A percentile compares a stretch with the other conserved stretches of the same genome.
These are phyloP conservation scores for Fringilla coelebs DNA, from an alignment of 2,797 vertebrate species.

Conservation along the genomic window DNA sequence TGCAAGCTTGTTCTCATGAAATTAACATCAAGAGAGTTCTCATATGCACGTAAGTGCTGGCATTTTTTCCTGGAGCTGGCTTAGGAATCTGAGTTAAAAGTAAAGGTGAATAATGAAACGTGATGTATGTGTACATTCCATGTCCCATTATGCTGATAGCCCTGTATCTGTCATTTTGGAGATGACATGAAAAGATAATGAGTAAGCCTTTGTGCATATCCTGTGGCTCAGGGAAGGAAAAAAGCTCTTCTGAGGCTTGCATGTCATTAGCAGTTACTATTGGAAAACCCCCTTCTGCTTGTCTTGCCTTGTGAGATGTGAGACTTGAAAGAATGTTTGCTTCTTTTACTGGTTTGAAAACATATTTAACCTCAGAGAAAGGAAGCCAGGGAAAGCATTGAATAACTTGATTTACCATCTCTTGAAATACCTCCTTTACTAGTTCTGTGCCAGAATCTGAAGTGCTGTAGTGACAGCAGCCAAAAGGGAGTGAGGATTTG, in stretches of 20 bases:
- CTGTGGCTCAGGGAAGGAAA: background rate
- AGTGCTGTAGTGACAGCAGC: slow-evolving; percentile 52
- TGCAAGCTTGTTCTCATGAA: background rate
- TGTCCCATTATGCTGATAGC: background rate
- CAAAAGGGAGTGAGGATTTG: slow-evolving; percentile 56
- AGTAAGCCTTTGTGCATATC: slow-evolving; percentile 1
- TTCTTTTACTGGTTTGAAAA: slow-evolving; percentile 55
- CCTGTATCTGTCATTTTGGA: slow-evolving; percentile 1
- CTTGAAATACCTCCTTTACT: slow-evolving; percentile 58
- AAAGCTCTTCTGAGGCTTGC: background rate
- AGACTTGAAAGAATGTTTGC: slow-evolving; percentile 46
- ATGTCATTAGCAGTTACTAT: background rate
- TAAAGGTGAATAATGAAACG: background rate
- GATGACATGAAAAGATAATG: slow-evolving; percentile 29
- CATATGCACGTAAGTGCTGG: background rate
- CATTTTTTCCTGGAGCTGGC: slow-evolving; percentile 6
- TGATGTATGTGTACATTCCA: slow-evolving; percentile 4
- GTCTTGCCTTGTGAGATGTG: slow-evolving; percentile 22
- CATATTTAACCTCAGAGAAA: slow-evolving; percentile 55
- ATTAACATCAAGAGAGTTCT: background rate
- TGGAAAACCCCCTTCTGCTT: background rate
- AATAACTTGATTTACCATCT: slow-evolving; percentile 60
- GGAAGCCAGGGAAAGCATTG: slow-evolving; percentile 29
- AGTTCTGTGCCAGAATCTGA: slow-evolving; percentile 54
- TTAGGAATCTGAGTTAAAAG: slow-evolving; percentile 23